Conservation (phyloP, 2,888 invertebrate genomes). For the Rhopalosiphum nymphaeae region DNA sequence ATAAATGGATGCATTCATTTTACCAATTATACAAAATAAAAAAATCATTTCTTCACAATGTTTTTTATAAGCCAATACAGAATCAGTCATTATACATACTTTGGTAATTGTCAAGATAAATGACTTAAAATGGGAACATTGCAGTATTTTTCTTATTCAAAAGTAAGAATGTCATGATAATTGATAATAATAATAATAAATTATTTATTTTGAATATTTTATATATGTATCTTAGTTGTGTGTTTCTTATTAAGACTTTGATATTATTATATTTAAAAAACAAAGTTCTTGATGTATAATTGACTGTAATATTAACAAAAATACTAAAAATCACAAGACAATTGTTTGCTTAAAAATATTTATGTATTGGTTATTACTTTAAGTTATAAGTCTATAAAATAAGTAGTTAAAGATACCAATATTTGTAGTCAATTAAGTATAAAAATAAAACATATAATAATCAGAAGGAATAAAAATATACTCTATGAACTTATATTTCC, state of each 20-base stretch:
- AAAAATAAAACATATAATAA: not conserved
- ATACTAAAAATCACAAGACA: not conserved
- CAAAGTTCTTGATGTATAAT: not conserved
- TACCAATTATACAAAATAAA: conserved; percentile 14
- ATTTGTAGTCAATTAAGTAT: not conserved
- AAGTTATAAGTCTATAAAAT: not conserved
- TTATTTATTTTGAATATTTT: conserved; percentile 1
- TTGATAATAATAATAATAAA: not conserved
- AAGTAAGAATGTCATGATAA: conserved; percentile 29
- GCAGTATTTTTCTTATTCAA: conserved; percentile 46
- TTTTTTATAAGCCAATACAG: not conserved
- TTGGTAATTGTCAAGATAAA: conserved; percentile 7
- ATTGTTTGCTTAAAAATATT: not conserved
- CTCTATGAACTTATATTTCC: not conserved
- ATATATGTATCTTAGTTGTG: not conserved
- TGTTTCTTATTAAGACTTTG: not conserved
- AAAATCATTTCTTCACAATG: not conserved
- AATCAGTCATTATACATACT: not conserved
- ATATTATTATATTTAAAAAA: not conserved
- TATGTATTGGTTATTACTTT: not conserved
- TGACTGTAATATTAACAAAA: not conserved
- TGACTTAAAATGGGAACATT: conserved; percentile 41
- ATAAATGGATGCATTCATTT: conserved; percentile 32
- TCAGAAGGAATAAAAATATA: not conserved
- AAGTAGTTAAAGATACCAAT: not conserved